Conservation (phyloP, 23 tunicate genomes). For the Oikopleura dioica region DNA sequence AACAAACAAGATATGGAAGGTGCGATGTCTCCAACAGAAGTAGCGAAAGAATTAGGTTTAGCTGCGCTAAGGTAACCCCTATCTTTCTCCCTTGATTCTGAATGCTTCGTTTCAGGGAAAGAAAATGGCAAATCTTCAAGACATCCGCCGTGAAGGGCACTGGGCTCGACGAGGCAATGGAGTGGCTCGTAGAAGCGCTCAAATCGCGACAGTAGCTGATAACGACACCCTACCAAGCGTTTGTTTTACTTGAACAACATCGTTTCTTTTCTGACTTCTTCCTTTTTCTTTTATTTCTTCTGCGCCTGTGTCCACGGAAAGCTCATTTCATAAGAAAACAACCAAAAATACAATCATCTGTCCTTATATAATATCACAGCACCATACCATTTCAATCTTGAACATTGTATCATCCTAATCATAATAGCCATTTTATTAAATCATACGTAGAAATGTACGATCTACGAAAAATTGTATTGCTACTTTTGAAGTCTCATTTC, state of each 20-base stretch:
- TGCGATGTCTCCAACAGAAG: slow-evolving; percentile 68
- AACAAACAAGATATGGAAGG: slow-evolving; percentile 91
- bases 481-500: too few relatives aligned
- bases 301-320: too few relatives aligned
- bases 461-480: too few relatives aligned
- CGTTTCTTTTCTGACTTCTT: background rate
- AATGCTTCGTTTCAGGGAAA: slow-evolving; percentile 43
- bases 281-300: too few relatives aligned
- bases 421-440: too few relatives aligned
- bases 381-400: too few relatives aligned
- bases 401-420: too few relatives aligned
- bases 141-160: slow-evolving; percentile 71
- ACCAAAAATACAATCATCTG: too few relatives aligned
- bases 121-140: slow-evolving; percentile 90
- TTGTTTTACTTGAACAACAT: background rate
- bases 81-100: too few relatives aligned
- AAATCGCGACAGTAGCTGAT: slow-evolving; percentile 14
- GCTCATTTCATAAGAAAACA: too few relatives aligned
- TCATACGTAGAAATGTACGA: too few relatives aligned
- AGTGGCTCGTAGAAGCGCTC: slow-evolving; percentile 54
- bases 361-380: too few relatives aligned
- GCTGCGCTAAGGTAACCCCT: slow-evolving; percentile 13
- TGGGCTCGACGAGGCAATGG: slow-evolving; percentile 80
- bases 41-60: slow-evolving; percentile 83
- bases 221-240: background rate